Evolutionary conservation across 2,797 vertebrate species (phyloP).

Genomic region (Acanthiza pusilla): DNA sequence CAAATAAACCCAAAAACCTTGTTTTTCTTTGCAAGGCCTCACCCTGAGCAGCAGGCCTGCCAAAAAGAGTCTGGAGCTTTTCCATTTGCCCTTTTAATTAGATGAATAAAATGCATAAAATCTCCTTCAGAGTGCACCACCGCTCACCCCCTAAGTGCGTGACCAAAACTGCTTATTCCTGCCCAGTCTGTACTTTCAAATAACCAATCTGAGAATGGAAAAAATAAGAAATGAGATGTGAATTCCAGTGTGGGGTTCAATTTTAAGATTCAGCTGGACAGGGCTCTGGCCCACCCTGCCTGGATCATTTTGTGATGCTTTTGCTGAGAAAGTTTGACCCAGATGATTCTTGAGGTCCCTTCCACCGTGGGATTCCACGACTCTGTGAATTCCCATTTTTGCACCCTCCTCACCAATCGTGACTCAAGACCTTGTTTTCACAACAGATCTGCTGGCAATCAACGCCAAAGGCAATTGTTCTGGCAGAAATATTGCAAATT

Average conservation of each 20-base stretch:
- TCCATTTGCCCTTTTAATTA: neutral
- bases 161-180: neutral
- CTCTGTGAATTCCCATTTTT: neutral
- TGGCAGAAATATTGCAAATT: neutral
- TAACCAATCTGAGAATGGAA: neutral
- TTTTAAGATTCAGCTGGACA: neutral
- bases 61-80: neutral
- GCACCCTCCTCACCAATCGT: neutral
- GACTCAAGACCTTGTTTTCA: neutral
- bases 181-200: neutral
- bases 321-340: neutral
- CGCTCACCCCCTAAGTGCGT: neutral
- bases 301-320: too few relatives aligned
- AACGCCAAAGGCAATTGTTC: neutral
- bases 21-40: neutral
- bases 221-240: neutral
- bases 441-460: neutral
- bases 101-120: neutral
- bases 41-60: neutral
- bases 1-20: neutral
- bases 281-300: neutral
- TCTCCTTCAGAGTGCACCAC: neutral
- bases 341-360: neutral
- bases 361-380: accelerated
- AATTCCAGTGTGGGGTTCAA: neutral